Percentiles rank a stretch among this genome's conserved stretches.
Evolutionary conservation across 1,140 invertebrate species (phyloP).

Genomic region (Conopomorpha cramerella): DNA sequence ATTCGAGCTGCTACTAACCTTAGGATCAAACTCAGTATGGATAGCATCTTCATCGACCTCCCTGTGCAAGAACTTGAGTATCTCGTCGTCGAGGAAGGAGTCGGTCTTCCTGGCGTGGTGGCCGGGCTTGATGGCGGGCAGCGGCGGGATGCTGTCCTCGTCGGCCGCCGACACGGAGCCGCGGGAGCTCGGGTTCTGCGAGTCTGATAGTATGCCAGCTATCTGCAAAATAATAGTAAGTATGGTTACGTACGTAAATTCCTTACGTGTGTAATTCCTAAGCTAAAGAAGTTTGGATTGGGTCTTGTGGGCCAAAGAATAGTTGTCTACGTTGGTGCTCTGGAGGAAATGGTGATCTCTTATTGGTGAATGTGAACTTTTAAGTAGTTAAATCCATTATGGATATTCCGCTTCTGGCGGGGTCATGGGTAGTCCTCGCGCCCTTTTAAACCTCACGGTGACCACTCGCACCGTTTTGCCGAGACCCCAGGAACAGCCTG

Average conservation of each 20-base stretch:
- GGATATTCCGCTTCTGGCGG: neutral
- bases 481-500: too few species aligned
- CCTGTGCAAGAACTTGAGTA: constrained; percentile 67
- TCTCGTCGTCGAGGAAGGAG: constrained; percentile 65
- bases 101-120: constrained; percentile 22
- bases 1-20: too few species aligned
- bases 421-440: too few species aligned
- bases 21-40: constrained; percentile 70
- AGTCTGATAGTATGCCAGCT: constrained; percentile 61
- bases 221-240: constrained; percentile 28
- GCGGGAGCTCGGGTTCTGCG: constrained; percentile 60
- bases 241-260: constrained; percentile 1
- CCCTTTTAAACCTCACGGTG: too few species aligned
- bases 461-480: too few species aligned
- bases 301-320: neutral
- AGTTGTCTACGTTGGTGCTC: neutral
- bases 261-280: neutral
- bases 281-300: too few species aligned
- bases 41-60: constrained; percentile 69
- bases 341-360: too few species aligned
- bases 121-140: constrained; percentile 18
- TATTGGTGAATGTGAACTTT: too few species aligned
- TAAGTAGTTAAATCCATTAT: neutral
- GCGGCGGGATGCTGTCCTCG: constrained; percentile 19
- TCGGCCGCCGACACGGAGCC: constrained; percentile 50